A percentile compares a stretch with the other conserved stretches of the same genome.
phyloP scores from a whole-genome alignment of 2,888 invertebrate species.

The Rhopalosiphum nymphaeae region DNA sequence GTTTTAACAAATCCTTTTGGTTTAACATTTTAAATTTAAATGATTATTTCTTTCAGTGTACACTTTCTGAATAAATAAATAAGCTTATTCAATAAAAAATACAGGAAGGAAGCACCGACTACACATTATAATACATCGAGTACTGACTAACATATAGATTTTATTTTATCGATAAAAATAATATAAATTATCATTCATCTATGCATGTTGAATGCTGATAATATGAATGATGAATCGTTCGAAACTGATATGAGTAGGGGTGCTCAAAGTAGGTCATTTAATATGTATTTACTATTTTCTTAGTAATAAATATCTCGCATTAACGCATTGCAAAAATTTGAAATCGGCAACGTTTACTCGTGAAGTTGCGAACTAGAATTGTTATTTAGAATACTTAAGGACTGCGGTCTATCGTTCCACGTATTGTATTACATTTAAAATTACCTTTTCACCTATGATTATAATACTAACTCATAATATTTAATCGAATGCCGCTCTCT shows the following conservation, averaged over 20 bases:
- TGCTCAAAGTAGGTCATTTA: slow-evolving; percentile 33
- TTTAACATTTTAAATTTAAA: slow-evolving; percentile 1
- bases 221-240: not conserved
- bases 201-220: slow-evolving; percentile 15
- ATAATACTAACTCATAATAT: not conserved
- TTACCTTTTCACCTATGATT: not conserved
- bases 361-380: not conserved
- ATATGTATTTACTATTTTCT: not conserved
- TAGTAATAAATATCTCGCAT: not conserved
- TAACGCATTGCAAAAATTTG: not conserved
- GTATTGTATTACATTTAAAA: not conserved
- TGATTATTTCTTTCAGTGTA: not conserved
- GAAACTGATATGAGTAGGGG: slow-evolving; percentile 31
- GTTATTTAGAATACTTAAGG: not conserved
- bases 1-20: not conserved
- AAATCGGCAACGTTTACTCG: not conserved
- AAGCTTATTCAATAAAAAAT: not conserved
- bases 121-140: not conserved
- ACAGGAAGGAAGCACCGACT: not conserved
- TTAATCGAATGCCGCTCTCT: not conserved
- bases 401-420: not conserved
- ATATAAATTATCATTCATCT: not conserved
- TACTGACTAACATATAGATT: not conserved
- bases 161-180: slow-evolving; percentile 21
- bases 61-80: not conserved